phyloP scores from a whole-genome alignment of 64 coral and sea anemone species.

The Anthopleura sola region DNA sequence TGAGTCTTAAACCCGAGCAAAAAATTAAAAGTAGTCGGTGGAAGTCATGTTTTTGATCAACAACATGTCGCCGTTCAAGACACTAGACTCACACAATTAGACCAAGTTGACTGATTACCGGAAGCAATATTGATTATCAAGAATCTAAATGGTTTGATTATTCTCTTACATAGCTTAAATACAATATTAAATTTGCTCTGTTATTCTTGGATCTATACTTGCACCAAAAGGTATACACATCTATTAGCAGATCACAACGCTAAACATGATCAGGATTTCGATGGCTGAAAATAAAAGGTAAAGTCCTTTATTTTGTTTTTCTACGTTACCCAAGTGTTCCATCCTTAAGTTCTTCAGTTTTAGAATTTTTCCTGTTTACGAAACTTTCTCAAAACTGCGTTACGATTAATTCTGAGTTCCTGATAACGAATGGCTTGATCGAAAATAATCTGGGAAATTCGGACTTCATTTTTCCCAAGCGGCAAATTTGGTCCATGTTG shows the following conservation, averaged over 20 bases:
- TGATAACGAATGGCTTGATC: no score
- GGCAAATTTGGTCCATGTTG: background rate
- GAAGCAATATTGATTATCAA: conserved; percentile 13
- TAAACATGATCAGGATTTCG: background rate
- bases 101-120: conserved; percentile 4
- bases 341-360: no score
- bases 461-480: background rate
- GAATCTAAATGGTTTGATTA: conserved; percentile 16
- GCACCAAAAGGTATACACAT: background rate
- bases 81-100: background rate
- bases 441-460: background rate
- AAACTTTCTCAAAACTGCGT: background rate
- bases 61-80: background rate
- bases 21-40: background rate
- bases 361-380: background rate
- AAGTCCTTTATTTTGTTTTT: no score
- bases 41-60: background rate
- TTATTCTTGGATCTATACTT: background rate
- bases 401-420: no score
- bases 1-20: background rate
- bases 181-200: background rate
- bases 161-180: conserved; percentile 2
- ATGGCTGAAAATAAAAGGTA: no score
- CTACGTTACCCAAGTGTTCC: no score
- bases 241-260: background rate